phyloP scores from a whole-genome alignment of 2,797 vertebrate genomes.

The Pogonophryne albipinna region DNA sequence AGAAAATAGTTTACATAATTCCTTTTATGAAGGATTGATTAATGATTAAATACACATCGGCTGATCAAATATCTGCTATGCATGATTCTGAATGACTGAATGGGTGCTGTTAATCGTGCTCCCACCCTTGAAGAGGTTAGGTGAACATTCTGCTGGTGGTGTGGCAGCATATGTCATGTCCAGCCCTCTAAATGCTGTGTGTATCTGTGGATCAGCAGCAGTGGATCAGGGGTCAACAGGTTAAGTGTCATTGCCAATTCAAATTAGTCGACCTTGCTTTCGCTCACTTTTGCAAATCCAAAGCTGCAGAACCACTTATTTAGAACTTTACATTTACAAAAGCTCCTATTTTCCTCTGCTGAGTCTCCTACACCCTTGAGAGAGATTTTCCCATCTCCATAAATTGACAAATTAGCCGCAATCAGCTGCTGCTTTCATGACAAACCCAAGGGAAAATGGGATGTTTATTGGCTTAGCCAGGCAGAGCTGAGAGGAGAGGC shows the following conservation, averaged over 20 bases:
- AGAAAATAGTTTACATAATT: not conserved
- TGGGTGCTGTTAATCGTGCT: not conserved
- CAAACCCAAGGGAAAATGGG: constrained; percentile 49
- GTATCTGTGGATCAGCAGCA: not conserved
- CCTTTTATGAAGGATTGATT: not conserved
- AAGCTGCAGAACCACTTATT: constrained; percentile 3
- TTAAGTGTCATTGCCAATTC: not conserved
- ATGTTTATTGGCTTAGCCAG: constrained; percentile 62
- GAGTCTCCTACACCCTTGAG: constrained; percentile 37
- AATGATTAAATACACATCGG: too few relatives aligned
- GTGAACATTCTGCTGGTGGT: not conserved
- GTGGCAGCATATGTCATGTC: not conserved
- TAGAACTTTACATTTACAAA: constrained; percentile 18
- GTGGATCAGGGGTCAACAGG: not conserved
- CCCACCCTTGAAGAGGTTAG: not conserved
- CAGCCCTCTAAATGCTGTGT: not conserved
- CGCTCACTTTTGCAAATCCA: not conserved
- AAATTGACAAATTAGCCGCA: constrained; percentile 64
- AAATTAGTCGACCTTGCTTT: constrained; percentile 10
- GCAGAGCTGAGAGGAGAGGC: constrained; percentile 19
- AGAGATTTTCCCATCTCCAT: constrained; percentile 53
- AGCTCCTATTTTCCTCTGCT: constrained; percentile 29
- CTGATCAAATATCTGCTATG: not conserved
- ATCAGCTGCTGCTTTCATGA: constrained; percentile 58
- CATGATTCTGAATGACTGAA: not conserved